These are phyloP conservation scores for Drosophila ironensis DNA, from an alignment of 1,140 invertebrate genomes.

Conservation along the genomic window DNA sequence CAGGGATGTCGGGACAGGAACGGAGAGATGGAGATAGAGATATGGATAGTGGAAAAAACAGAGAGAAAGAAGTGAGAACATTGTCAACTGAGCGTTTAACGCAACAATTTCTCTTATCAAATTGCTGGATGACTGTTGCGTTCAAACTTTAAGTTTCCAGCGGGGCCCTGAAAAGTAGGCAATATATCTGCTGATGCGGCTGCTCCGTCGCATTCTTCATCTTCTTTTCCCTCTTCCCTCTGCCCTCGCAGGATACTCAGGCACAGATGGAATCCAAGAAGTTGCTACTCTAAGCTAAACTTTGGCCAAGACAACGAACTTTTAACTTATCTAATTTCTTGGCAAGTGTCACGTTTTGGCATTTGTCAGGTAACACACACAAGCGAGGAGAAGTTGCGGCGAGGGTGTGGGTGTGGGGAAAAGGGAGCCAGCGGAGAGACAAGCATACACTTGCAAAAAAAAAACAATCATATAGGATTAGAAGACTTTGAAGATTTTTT, in stretches of 20 bases:
- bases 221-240: neutral
- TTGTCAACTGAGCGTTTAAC: constrained; percentile 17
- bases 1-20: neutral
- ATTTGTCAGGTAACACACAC: constrained; percentile 72
- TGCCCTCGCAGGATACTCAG: neutral
- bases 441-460: neutral
- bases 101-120: constrained; percentile 36
- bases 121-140: constrained; percentile 15
- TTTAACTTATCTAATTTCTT: constrained; percentile 79
- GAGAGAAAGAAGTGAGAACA: constrained; percentile 17
- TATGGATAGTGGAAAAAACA: neutral
- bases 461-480: no score
- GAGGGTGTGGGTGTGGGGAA: no score
- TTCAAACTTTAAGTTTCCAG: constrained; percentile 23
- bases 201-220: no score
- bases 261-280: constrained; percentile 11
- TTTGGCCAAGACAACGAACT: constrained; percentile 54
- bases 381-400: neutral
- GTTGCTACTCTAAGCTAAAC: constrained; percentile 33
- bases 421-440: no score
- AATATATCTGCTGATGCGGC: neutral
- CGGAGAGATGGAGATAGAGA: neutral
- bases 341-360: constrained; percentile 78
- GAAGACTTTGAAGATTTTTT: no score
- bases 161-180: constrained; percentile 11